These are phyloP conservation scores for Gallinago solitaria DNA, from an alignment of 2,797 vertebrate genomes.

Conservation along the genomic window DNA sequence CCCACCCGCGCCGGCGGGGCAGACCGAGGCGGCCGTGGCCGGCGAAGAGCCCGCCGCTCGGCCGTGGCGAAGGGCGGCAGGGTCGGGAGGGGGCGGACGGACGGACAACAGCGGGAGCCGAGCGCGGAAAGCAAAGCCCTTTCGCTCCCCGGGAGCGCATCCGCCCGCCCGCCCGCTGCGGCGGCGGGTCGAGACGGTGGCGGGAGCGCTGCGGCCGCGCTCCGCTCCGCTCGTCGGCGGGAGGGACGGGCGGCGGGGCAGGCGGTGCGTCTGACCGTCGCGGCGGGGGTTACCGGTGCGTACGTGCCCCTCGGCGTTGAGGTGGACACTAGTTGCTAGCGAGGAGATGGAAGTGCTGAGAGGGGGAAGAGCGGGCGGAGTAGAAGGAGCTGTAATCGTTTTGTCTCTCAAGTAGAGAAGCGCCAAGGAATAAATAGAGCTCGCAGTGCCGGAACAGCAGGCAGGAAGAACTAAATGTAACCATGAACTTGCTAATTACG, in stretches of 20 bases:
- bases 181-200: background rate
- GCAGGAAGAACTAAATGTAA: background rate
- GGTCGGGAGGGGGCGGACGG: too few relatives aligned
- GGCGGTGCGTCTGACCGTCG: background rate
- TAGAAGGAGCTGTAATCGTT: background rate
- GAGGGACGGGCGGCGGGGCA: background rate
- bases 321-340: constrained; percentile 44
- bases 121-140: background rate
- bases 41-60: background rate
- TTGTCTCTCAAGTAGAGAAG: background rate
- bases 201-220: background rate
- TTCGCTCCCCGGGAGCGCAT: background rate
- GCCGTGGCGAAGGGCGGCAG: background rate
- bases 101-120: background rate
- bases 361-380: background rate
- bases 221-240: background rate
- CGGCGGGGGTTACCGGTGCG: background rate
- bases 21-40: background rate
- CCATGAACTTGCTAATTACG: background rate
- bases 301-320: background rate
- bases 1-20: background rate
- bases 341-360: background rate
- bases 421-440: background rate
- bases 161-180: background rate
- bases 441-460: background rate